Evolutionary conservation across 2,113 vertebrate species (phyloP), one percentile per base, ranked within the genome.

Genomic region (Solea solea): DNA sequence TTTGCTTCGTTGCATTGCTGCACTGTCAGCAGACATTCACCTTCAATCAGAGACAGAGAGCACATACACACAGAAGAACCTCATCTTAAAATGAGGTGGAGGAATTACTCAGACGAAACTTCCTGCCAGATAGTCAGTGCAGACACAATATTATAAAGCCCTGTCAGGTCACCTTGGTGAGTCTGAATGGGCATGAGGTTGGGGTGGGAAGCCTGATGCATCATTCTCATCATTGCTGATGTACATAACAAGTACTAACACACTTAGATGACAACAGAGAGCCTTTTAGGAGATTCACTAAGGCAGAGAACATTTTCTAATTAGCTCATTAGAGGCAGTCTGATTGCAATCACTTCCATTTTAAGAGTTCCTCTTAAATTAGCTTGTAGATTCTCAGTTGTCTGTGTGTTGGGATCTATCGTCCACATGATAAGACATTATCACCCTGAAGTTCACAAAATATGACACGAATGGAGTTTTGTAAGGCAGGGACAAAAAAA

Each of bases 261-360:
- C 25, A 65, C 80, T 73, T 11, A 28, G 55, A 73, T n/a, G 53
- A 28, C 50, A 67, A 64, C 50, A 55, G 50, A 25, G 74, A 76
- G 80, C 68, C 66, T 82, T 74, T 72, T 59, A 62, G 69, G 48
- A 6, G 67, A 85, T 72, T 82, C 64, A 64, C 52, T 11, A 57
- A 87, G 77, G 55, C 57, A 55, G 16, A 49, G 60, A 89, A 78
- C 71, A 59, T 80, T 84, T 75, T 52, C 69, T 86, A 87, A 92
- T 89, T 86, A 86, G 82, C 82, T 89, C 86, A 87, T 89, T 86
- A 86, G 72, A 84, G 60, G 79, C 83, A 14, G 71, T 83, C 85
- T 90, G 86, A 91, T 88, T 91, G 90, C 89, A 92, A 92, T 93
- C 82, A 91, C 78, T 81, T 80, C 72, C 25, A 57, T 85, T 80